Evolutionary conservation across 2,113 vertebrate genomes (phyloP).

Genomic region (Herpailurus yagouaroundi): DNA sequence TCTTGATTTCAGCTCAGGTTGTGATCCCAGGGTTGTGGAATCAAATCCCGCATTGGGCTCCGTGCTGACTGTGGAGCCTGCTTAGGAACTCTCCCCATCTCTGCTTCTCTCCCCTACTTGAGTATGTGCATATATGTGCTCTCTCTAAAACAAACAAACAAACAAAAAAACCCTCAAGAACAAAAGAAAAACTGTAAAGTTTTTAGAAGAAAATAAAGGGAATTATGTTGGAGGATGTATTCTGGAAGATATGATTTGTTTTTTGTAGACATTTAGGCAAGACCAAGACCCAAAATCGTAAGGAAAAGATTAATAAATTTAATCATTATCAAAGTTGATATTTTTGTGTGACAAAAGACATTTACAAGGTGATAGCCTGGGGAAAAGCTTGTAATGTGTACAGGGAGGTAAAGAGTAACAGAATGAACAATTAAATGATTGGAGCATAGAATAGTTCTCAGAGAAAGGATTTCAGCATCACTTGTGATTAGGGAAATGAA

Average conservation of each 20-base stretch:
- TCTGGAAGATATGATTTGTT: not conserved
- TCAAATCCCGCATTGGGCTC: too few relatives aligned
- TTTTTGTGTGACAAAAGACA: not conserved
- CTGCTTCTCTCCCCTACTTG: too few relatives aligned
- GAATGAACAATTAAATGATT: not conserved
- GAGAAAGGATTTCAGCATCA: not conserved
- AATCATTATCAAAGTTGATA: not conserved
- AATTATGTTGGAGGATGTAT: not conserved
- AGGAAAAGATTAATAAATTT: not conserved
- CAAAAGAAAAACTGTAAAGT: not conserved
- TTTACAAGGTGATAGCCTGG: not conserved
- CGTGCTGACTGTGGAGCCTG: too few relatives aligned
- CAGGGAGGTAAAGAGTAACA: not conserved
- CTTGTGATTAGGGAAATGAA: not conserved
- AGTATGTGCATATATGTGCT: too few relatives aligned
- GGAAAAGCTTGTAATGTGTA: not conserved
- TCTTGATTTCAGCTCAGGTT: too few relatives aligned
- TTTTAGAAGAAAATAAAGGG: not conserved
- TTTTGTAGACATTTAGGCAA: not conserved
- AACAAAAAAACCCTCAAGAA: not conserved
- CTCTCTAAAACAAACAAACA: too few relatives aligned
- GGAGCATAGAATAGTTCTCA: not conserved
- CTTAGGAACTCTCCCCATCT: too few relatives aligned
- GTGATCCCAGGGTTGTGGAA: too few relatives aligned
- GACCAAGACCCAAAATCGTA: not conserved